These are phyloP conservation scores for Natator depressus DNA, from an alignment of 2,113 vertebrate species.

Conservation along the genomic window DNA sequence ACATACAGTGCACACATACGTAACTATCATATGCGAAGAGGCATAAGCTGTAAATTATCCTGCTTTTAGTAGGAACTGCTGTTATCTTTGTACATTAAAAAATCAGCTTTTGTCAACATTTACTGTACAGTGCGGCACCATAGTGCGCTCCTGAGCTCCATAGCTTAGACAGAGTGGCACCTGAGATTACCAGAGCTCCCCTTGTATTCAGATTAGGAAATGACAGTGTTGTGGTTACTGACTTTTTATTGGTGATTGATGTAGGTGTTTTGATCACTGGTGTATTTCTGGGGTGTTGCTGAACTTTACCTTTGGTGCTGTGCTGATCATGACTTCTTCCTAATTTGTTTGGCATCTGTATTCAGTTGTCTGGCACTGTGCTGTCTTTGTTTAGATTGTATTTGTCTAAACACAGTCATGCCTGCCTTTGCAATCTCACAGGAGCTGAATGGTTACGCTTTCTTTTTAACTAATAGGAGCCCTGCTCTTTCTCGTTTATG, in stretches of 20 bases:
- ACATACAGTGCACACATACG: background rate
- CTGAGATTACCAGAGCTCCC: background rate
- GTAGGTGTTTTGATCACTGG: background rate
- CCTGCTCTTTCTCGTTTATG: background rate
- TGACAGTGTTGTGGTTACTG: background rate
- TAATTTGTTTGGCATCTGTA: background rate
- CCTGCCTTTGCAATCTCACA: background rate
- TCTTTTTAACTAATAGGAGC: background rate
- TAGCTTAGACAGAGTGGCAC: background rate
- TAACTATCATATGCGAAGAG: background rate
- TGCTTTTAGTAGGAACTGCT: background rate
- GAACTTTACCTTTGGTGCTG: rapidly evolving
- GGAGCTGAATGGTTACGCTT: background rate
- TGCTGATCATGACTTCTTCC: background rate
- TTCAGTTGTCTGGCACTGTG: background rate
- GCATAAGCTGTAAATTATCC: background rate
- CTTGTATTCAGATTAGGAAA: background rate
- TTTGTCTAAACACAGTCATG: constrained; percentile 3
- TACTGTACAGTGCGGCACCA: background rate
- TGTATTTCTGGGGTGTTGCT: background rate
- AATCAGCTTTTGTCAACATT: background rate
- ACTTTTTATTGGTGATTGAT: background rate
- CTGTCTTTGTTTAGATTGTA: background rate
- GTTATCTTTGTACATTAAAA: background rate
- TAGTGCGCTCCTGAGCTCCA: background rate